Evolutionary conservation across 2,888 invertebrate genomes (phyloP), one percentile per base, ranked within the genome.

Genomic region (Orthonevra nobilis): DNA sequence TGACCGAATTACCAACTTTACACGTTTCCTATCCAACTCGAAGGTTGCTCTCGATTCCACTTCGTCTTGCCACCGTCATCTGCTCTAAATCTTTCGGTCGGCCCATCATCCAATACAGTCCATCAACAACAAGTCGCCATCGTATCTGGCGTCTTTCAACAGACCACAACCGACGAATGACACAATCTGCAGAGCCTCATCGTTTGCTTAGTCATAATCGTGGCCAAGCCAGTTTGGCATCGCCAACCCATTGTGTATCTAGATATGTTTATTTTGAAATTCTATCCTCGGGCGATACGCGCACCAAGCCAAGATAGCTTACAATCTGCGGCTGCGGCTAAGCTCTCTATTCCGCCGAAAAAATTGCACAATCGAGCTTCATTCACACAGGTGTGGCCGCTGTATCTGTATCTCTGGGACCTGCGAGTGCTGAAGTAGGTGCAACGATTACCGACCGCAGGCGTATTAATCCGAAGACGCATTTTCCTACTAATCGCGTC

Each of bases 361-460:
- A n/a, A 56, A 58, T 79, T 79, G 54, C 79, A 66, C 73, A 79
- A 79, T 79, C 79, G 79, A 79, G 73, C 61, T 61, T 79, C 79
- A 73, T 79, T 79, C 79, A 79, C 42, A 68, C 79, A 79, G 79
- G 79, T 79, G 79, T 79, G 79, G 79, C 61, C 58, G 64, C 46
- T 46, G 32, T 28, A 36, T 46, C n/a, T n/a, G 63, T 63, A 69
- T 32, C 30, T 44, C 50, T 68, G 72, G 23, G 19, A 20, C 20
- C 42, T 12, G 20, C 14, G 12, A 23, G 19, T 20, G 54, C 42
- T 40, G 36, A 20, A 42, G 42, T 40, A 50, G 42, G 32, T 20
- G 9, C 14, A 20, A 26, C n/a, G 38, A 5, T 36, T 28, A 68
- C 34, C 69, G 54, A 54, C 70, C 70, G 23, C 44, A 50, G 63